Conservation (phyloP, 2,797 vertebrate genomes). For the Microctenopoma steveboyesi region DNA sequence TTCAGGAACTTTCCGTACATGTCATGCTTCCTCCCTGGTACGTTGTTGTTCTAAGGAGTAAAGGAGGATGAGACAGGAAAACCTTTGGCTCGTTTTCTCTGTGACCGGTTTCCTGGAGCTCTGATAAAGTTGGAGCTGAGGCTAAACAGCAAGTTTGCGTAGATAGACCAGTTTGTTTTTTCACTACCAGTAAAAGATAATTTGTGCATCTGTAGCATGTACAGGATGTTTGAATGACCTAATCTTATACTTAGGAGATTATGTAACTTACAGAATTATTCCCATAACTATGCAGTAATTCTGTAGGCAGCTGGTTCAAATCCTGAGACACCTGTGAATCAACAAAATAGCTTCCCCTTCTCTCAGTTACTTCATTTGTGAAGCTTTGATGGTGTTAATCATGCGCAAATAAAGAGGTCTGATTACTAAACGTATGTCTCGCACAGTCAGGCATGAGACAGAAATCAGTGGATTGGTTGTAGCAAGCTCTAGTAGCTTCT, state of each 20-base stretch:
- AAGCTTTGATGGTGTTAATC: background rate
- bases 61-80: constrained; percentile 63
- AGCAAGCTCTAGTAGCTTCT: no score
- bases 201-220: background rate
- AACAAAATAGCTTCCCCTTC: background rate
- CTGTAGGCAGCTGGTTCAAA: background rate
- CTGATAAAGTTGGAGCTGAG: constrained; percentile 49
- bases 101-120: constrained; percentile 61
- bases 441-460: no score
- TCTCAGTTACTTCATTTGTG: background rate
- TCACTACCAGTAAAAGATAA: constrained; percentile 1
- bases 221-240: background rate
- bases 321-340: background rate
- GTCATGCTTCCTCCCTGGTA: constrained; percentile 70
- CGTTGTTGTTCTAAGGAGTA: constrained; percentile 59
- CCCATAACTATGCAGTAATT: background rate
- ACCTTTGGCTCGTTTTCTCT: constrained; percentile 38
- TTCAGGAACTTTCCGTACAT: constrained; percentile 71
- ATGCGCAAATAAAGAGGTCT: background rate
- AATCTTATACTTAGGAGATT: background rate
- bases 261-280: background rate
- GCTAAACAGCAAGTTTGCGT: constrained; percentile 1
- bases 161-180: background rate
- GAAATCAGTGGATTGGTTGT: no score
- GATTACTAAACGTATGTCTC: background rate